These are phyloP conservation scores for Saccostrea glomerata DNA, from an alignment of 1,140 invertebrate species.

Conservation along the genomic window DNA sequence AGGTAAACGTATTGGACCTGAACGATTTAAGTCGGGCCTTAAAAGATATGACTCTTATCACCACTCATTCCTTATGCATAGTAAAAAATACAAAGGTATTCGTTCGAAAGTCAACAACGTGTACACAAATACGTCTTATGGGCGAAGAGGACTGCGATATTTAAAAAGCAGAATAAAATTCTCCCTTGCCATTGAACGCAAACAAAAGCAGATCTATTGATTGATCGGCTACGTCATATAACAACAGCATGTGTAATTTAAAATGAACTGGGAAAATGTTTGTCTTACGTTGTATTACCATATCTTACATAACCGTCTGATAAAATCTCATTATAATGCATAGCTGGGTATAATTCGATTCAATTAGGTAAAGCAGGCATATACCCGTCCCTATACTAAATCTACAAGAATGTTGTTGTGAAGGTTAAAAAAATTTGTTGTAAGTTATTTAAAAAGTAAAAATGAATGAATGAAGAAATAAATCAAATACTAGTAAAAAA, in stretches of 20 bases:
- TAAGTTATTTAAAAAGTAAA: too few relatives aligned
- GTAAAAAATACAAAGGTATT: slow-evolving; percentile 22
- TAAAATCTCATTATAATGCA: neutral
- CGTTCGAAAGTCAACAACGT: neutral
- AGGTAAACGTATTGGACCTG: slow-evolving; percentile 1
- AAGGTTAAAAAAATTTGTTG: too few relatives aligned
- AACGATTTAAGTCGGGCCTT: neutral
- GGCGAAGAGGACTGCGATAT: neutral
- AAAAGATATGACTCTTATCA: slow-evolving; percentile 9
- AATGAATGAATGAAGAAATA: too few relatives aligned
- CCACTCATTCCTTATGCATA: neutral
- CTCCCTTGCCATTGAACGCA: neutral
- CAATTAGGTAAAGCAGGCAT: too few relatives aligned
- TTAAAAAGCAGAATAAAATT: neutral
- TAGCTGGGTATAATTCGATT: too few relatives aligned
- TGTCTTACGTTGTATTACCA: neutral
- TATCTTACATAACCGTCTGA: neutral
- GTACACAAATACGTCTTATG: neutral
- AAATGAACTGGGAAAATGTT: neutral
- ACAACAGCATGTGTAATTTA: neutral
- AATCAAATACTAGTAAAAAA: too few relatives aligned
- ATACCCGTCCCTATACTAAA: too few relatives aligned
- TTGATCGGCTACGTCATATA: slow-evolving; percentile 1
- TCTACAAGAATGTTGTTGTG: too few relatives aligned
- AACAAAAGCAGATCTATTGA: slow-evolving; percentile 6